Evolutionary conservation across 2,113 vertebrate species (phyloP).

Genomic region (Caloenas nicobarica): DNA sequence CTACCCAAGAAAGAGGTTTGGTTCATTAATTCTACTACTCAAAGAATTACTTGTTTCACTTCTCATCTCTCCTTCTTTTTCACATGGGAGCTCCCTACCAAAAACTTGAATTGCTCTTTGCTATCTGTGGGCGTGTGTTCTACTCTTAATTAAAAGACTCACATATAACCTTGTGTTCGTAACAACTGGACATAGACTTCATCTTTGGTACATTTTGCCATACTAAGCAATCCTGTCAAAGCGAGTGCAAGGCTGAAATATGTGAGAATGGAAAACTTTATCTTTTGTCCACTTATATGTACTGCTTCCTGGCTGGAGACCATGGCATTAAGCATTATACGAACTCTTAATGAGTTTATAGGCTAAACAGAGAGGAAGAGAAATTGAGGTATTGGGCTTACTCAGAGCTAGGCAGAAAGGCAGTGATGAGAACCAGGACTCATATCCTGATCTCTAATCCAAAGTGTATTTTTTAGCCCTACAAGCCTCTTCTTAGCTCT

Average conservation of each 20-base stretch:
- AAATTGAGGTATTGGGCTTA: background rate
- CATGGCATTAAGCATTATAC: background rate
- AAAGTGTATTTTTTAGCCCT: background rate
- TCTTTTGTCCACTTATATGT: background rate
- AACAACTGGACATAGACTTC: background rate
- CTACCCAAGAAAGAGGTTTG: background rate
- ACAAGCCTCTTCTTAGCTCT: background rate
- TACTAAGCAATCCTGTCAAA: background rate
- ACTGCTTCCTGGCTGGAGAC: background rate
- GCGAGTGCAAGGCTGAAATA: background rate
- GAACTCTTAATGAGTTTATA: background rate
- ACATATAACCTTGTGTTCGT: background rate
- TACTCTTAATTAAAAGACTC: background rate
- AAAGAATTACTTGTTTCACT: background rate
- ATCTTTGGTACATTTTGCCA: background rate
- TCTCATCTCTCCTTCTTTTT: background rate
- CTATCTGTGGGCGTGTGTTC: background rate
- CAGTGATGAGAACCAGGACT: background rate
- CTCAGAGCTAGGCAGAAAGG: background rate
- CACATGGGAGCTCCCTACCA: background rate
- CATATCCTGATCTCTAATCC: background rate
- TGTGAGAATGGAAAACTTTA: background rate
- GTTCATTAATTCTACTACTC: background rate
- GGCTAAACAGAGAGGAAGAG: background rate
- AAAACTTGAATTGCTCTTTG: background rate